These are phyloP conservation scores for Helicoverpa assulta DNA, from an alignment of 2,888 invertebrate genomes.

Conservation along the genomic window DNA sequence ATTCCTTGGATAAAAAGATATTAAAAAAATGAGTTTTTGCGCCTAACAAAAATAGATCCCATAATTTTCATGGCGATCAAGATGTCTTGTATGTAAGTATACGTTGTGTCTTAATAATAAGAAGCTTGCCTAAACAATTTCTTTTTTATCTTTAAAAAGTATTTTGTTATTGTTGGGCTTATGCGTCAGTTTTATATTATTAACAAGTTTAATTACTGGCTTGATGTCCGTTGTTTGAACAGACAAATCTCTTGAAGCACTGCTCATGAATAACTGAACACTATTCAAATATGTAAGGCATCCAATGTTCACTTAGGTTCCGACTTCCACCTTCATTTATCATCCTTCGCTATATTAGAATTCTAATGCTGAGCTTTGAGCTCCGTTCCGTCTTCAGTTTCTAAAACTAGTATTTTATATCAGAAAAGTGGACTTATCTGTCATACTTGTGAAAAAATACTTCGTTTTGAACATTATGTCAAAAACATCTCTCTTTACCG, in stretches of 20 bases:
- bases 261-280: constrained; percentile 42
- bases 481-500: constrained; percentile 16
- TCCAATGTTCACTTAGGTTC: constrained; percentile 42
- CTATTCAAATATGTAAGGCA: constrained; percentile 43
- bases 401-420: not conserved
- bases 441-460: not conserved
- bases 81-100: no score
- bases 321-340: constrained; percentile 31
- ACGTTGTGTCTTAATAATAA: no score
- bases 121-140: no score
- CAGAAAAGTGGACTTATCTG: not conserved
- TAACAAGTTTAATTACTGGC: not conserved
- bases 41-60: no score
- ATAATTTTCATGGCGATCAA: no score
- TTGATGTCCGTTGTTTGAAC: constrained; percentile 7
- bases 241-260: constrained; percentile 8
- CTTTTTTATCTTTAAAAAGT: not conserved
- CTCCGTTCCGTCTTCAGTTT: constrained; percentile 9
- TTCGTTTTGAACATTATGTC: not conserved
- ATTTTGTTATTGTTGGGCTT: not conserved
- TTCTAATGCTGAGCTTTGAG: constrained; percentile 17
- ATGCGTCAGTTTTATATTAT: not conserved
- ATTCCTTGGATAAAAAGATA: no score
- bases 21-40: no score
- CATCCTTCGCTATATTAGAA: constrained; percentile 29